Base-by-base conservation (phyloP, 2,888 invertebrate genomes). In the Tachina grossa region DNA sequence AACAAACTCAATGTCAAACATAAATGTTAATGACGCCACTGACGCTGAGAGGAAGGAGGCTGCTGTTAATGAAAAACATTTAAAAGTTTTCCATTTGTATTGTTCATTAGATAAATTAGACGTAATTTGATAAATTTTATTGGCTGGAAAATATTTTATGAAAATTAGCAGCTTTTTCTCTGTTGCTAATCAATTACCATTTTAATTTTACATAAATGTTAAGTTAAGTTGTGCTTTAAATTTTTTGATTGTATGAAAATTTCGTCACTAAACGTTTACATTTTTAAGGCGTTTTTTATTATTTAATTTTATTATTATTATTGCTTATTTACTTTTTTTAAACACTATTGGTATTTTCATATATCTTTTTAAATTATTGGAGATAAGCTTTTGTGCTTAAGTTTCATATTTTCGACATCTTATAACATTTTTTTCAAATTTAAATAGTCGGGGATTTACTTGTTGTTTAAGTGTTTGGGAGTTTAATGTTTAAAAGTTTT, bases 401-500 rank as follows among this genome's bases (percentile, higher is more conserved):
- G 3, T 74, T 41, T 41, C 31, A 6, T 41, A 43, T 16, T 19
- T 51, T 63, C 53, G 47, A 11, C 22, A 5, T 78, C 57, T 74
- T 84, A 84, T 84, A 76, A 79, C 79, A 80, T 49, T 81, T 51
- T 41, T 31, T 4, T 63, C 9, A 57, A 51, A 22, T 74, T 41
- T 66, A 31, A 31, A 31, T 31, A 31, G 31, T 31, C 31, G 31
- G 31, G 31, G 31, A 31, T 31, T 31, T 31, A 31, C 31, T 31
- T 31, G 31, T 31, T 31, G 31, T 31, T 31, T 31, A 31, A 31
- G 31, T 31, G 31, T 31, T 31, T 31, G 6, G 31, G 31, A 31
- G 6, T 6, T 31, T 31, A 31, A 31, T 31, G 31, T 31, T 31
- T 31, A 31, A 31, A 31, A 6, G 6, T 14, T 59, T 41, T 51